phyloP scores from a whole-genome alignment of 2,113 vertebrate genomes.

The Mesembrinibis cayennensis region DNA sequence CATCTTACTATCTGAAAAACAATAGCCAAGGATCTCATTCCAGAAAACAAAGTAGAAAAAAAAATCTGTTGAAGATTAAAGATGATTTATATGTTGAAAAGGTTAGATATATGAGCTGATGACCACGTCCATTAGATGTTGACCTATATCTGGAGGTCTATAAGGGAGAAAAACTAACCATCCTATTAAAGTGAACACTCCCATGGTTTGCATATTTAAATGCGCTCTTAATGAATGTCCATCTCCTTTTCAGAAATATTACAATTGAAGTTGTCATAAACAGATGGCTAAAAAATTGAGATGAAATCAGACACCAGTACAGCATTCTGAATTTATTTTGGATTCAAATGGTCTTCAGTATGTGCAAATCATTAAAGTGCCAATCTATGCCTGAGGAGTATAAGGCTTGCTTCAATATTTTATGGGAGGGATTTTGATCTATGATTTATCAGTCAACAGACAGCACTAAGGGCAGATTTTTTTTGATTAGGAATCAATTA shows the following conservation, averaged over 20 bases:
- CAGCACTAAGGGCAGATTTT: constrained; percentile 21
- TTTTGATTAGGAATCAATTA: constrained; percentile 67
- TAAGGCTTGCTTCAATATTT: constrained; percentile 72
- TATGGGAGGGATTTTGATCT: constrained; percentile 74
- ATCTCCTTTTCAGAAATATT: background rate
- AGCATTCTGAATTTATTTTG: constrained; percentile 60
- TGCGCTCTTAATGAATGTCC: background rate
- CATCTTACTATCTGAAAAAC: background rate
- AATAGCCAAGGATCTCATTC: background rate
- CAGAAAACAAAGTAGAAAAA: background rate
- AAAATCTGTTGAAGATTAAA: background rate
- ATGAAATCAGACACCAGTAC: constrained; percentile 35
- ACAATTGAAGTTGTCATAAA: background rate
- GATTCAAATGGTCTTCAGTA: constrained; percentile 63
- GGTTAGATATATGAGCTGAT: background rate
- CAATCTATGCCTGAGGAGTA: constrained; percentile 33
- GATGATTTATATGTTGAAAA: background rate
- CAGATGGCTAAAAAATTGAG: constrained; percentile 28
- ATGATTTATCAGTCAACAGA: constrained; percentile 76
- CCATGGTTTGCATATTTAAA: background rate
- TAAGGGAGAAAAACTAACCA: background rate
- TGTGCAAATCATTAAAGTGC: constrained; percentile 65
- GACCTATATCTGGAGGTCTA: background rate
- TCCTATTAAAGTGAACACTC: background rate
- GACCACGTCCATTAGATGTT: background rate